These are phyloP conservation scores for Crypturellus tataupa DNA, from an alignment of 2,797 vertebrate genomes.

Conservation along the genomic window DNA sequence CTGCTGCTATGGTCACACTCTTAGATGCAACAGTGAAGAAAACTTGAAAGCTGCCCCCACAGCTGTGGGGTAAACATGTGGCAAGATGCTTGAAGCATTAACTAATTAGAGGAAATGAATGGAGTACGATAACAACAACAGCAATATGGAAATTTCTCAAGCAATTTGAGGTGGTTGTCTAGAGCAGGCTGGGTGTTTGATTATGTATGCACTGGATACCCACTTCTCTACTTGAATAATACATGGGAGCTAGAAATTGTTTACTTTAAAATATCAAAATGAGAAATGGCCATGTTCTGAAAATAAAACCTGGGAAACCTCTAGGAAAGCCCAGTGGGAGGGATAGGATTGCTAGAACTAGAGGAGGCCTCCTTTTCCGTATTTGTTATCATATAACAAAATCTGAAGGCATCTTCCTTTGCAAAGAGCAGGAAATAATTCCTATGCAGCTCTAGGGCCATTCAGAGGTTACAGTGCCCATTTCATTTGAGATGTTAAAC, in stretches of 20 bases:
- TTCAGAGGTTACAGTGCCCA: slow-evolving; percentile 29
- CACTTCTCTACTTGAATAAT: slow-evolving; percentile 71
- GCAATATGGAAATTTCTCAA: slow-evolving; percentile 28
- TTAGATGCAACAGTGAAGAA: not conserved
- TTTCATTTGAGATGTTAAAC: not conserved
- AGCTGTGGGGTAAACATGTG: slow-evolving; percentile 47
- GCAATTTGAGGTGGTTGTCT: slow-evolving; percentile 35
- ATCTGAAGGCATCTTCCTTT: slow-evolving; percentile 64
- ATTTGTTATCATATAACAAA: slow-evolving; percentile 62
- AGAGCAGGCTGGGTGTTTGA: slow-evolving; percentile 45
- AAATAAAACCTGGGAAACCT: slow-evolving; percentile 70
- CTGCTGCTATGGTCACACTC: not conserved
- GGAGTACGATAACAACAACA: slow-evolving; percentile 54
- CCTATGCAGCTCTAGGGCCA: slow-evolving; percentile 1
- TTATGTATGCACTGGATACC: slow-evolving; percentile 64
- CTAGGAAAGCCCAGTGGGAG: slow-evolving; percentile 38
- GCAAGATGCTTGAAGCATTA: slow-evolving; percentile 54
- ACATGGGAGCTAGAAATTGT: slow-evolving; percentile 60
- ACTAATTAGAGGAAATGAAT: slow-evolving; percentile 73
- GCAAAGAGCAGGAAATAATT: slow-evolving; percentile 57
- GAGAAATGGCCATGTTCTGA: slow-evolving; percentile 60
- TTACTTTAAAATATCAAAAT: slow-evolving; percentile 76
- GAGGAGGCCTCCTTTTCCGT: slow-evolving; percentile 46
- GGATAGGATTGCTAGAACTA: slow-evolving; percentile 46
- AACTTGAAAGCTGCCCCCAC: slow-evolving; percentile 40